Percentiles rank a stretch among this genome's conserved stretches.
Conservation (phyloP, 2,797 vertebrate species). For the Cyclura pinguis region DNA sequence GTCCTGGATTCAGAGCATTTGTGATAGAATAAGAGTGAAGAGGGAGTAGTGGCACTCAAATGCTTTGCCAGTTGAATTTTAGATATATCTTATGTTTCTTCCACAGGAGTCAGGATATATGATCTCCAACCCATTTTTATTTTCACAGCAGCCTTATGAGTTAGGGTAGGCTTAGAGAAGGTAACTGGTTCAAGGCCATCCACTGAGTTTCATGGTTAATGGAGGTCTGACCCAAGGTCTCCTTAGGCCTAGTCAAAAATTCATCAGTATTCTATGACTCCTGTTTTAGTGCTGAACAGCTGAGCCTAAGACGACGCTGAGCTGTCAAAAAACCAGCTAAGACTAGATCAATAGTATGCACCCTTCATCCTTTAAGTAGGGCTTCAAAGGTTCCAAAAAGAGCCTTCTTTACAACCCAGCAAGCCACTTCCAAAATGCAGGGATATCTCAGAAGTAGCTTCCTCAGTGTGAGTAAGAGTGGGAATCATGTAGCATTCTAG, state of each 20-base stretch:
- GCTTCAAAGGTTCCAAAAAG: background rate
- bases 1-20: too few species aligned
- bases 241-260: background rate
- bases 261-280: background rate
- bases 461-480: background rate
- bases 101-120: background rate
- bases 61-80: too few species aligned
- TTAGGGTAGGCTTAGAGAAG: background rate
- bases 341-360: too few species aligned
- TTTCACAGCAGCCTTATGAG: background rate
- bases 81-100: background rate
- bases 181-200: background rate
- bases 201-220: background rate
- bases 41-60: too few species aligned
- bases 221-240: background rate
- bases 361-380: background rate
- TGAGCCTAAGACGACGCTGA: background rate
- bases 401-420: background rate
- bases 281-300: background rate
- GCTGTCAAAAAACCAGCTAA: background rate
- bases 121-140: background rate
- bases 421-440: background rate
- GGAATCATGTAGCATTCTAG: too few species aligned
- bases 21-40: too few species aligned
- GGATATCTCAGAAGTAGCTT: background rate